Evolutionary conservation across 2,113 vertebrate genomes (phyloP).

Genomic region (Anguilla rostrata): DNA sequence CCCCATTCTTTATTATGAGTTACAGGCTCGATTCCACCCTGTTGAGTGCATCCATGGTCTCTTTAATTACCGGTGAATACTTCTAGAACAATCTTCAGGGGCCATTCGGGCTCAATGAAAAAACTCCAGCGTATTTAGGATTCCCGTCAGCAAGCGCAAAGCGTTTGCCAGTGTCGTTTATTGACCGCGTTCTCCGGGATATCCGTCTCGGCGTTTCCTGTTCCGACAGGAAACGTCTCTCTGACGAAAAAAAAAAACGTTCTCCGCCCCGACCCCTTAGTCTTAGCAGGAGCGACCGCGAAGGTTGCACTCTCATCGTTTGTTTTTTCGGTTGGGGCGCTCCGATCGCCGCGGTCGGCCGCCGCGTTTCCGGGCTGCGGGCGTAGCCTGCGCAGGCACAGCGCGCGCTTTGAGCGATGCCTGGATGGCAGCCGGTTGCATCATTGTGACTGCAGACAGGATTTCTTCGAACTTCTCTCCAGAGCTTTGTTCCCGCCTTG

Average conservation of each 20-base stretch:
- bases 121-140: not conserved
- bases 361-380: not conserved
- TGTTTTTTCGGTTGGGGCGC: too few species aligned
- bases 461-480: not conserved
- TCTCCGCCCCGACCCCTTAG: not conserved
- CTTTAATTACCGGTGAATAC: not conserved
- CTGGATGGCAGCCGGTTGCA: conserved; percentile 1
- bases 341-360: not conserved
- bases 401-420: not conserved
- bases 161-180: not conserved
- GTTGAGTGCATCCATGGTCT: not conserved
- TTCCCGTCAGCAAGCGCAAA: not conserved
- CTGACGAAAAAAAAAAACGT: not conserved
- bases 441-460: not conserved
- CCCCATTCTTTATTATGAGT: not conserved
- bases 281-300: not conserved
- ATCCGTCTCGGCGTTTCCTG: not conserved
- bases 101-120: not conserved
- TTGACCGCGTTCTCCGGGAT: not conserved
- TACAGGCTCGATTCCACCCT: not conserved
- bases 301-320: not conserved
- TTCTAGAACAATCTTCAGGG: not conserved
- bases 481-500: conserved; percentile 12
- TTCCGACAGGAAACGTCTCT: not conserved
- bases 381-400: not conserved